A percentile compares a stretch with the other conserved stretches of the same genome.
phyloP scores from a whole-genome alignment of 2,113 vertebrate genomes.

The Entomyzon cyanotis region DNA sequence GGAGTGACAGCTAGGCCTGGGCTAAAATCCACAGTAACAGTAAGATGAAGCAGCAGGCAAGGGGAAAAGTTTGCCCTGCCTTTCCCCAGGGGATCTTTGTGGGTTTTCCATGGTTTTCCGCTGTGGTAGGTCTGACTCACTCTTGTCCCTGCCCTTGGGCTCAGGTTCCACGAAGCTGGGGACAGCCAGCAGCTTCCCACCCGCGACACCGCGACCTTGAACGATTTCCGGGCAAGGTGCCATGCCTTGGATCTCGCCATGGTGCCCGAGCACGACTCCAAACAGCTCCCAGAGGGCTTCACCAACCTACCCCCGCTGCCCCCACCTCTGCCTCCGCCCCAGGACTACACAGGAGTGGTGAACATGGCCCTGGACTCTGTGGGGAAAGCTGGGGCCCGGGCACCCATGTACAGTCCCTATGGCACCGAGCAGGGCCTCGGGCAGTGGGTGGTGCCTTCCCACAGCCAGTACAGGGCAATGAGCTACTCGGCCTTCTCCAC shows the following conservation, averaged over 20 bases:
- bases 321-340: constrained; percentile 60
- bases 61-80: neutral
- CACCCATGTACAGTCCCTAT: constrained; percentile 80
- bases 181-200: constrained; percentile 35
- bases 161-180: constrained; percentile 50
- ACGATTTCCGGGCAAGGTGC: constrained; percentile 61
- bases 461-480: constrained; percentile 77
- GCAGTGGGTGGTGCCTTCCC: constrained; percentile 81
- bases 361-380: constrained; percentile 78
- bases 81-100: neutral
- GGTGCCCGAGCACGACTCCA: constrained; percentile 75
- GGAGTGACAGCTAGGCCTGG: neutral
- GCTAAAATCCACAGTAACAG: neutral
- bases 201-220: neutral
- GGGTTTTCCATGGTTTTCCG: constrained; percentile 24
- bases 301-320: constrained; percentile 58
- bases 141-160: neutral
- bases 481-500: constrained; percentile 74
- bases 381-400: constrained; percentile 73
- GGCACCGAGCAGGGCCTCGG: constrained; percentile 76
- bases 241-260: constrained; percentile 76
- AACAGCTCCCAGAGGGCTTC: constrained; percentile 61
- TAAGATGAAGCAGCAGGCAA: neutral
- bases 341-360: constrained; percentile 82
- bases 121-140: constrained; percentile 67